Evolutionary conservation across 2,797 vertebrate genomes (phyloP).

Genomic region (Enteromius argenteus): DNA sequence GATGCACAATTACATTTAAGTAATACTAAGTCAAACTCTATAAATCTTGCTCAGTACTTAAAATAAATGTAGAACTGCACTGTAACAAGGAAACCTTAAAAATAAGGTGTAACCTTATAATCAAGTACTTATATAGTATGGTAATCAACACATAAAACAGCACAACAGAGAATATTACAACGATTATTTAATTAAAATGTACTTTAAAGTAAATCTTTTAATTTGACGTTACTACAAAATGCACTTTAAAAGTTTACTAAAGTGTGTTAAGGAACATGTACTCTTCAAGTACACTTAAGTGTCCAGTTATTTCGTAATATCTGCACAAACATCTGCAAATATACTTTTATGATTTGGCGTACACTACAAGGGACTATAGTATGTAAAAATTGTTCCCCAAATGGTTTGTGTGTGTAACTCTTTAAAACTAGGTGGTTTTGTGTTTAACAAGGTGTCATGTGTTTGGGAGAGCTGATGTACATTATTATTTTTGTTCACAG

Average conservation of each 20-base stretch:
- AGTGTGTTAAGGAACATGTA: background rate
- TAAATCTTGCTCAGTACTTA: background rate
- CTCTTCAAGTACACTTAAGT: background rate
- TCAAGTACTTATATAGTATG: background rate
- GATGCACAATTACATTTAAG: background rate
- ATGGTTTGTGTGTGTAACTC: background rate
- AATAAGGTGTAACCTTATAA: background rate
- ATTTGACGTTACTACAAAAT: background rate
- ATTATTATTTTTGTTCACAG: conserved; percentile 72
- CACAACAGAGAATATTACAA: background rate
- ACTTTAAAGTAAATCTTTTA: background rate
- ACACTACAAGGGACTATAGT: background rate
- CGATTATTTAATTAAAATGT: background rate
- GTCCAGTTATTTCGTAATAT: background rate
- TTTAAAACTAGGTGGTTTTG: background rate
- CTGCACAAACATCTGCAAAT: background rate
- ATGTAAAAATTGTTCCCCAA: background rate
- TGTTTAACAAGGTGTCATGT: background rate
- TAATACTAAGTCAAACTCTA: background rate
- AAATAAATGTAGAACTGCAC: background rate
- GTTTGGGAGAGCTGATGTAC: background rate
- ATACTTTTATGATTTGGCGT: background rate
- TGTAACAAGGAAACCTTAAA: background rate
- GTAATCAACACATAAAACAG: background rate
- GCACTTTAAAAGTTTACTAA: background rate